Percentiles rank a stretch among this genome's conserved stretches.
Conservation (phyloP, 2,797 vertebrate genomes). For the Nannoperca obscura region DNA sequence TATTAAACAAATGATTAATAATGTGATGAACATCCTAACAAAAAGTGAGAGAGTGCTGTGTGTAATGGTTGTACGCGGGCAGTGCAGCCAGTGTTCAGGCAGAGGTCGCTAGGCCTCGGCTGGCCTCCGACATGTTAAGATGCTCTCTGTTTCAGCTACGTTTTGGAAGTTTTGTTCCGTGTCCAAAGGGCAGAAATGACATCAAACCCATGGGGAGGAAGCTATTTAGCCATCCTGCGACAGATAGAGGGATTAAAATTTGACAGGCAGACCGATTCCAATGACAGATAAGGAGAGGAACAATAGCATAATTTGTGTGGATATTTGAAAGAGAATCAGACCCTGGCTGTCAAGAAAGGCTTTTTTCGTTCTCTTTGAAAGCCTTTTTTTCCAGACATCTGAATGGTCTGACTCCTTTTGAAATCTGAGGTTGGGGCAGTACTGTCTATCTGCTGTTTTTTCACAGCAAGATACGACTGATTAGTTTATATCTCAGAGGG, state of each 20-base stretch:
- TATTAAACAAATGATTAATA: neutral
- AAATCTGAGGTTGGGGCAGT: slow-evolving; percentile 39
- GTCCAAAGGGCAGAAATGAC: slow-evolving; percentile 73
- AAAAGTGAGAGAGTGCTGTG: too few species aligned
- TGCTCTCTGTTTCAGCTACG: slow-evolving; percentile 41
- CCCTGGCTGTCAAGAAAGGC: slow-evolving; percentile 49
- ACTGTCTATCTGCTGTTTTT: slow-evolving; percentile 9
- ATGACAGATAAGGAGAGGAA: slow-evolving; percentile 71
- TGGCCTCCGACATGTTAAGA: slow-evolving; percentile 37
- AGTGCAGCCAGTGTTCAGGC: neutral
- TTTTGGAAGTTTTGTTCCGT: slow-evolving; percentile 50
- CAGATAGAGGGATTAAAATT: slow-evolving; percentile 70
- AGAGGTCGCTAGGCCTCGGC: slow-evolving; percentile 34
- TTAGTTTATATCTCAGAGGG: slow-evolving; percentile 1
- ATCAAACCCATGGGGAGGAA: slow-evolving; percentile 64
- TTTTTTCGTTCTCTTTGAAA: slow-evolving; percentile 54
- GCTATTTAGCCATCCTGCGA: slow-evolving; percentile 59
- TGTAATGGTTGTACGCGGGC: neutral
- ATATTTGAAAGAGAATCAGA: slow-evolving; percentile 71
- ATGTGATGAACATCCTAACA: neutral
- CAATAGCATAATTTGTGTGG: slow-evolving; percentile 65
- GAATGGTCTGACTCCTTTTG: slow-evolving; percentile 45
- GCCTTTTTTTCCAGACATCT: slow-evolving; percentile 35
- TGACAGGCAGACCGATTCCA: slow-evolving; percentile 65
- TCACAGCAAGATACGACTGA: slow-evolving; percentile 18